phyloP scores from a whole-genome alignment of 2,888 invertebrate species.

The Mactromeris polynyma region DNA sequence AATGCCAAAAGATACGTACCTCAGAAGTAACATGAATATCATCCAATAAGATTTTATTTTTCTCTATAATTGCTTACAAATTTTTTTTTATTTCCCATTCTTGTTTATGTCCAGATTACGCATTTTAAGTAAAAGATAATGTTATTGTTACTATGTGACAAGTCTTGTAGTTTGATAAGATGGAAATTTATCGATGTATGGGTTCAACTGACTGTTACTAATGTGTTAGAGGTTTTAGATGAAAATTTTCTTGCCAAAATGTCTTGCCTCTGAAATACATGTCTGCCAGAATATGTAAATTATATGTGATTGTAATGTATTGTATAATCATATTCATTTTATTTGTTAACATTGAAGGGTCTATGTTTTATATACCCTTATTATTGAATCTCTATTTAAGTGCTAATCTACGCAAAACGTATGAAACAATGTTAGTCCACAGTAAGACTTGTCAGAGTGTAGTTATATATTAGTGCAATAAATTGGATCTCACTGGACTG shows the following conservation, averaged over 20 bases:
- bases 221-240: conserved; percentile 30
- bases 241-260: conserved; percentile 77
- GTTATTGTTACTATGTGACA: not conserved
- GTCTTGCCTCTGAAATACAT: conserved; percentile 74
- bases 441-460: not conserved
- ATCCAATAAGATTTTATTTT: not conserved
- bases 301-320: conserved; percentile 36
- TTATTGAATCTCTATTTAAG: conserved; percentile 65
- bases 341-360: conserved; percentile 37
- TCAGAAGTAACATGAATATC: not conserved
- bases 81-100: not conserved
- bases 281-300: conserved; percentile 58
- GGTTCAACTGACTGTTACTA: conserved; percentile 1
- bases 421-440: conserved; percentile 34
- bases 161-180: not conserved
- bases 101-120: not conserved
- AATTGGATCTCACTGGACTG: conserved; percentile 10
- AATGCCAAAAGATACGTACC: not conserved
- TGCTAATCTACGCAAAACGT: conserved; percentile 46
- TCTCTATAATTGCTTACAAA: not conserved
- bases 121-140: not conserved
- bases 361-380: conserved; percentile 35
- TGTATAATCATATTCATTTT: conserved; percentile 29
- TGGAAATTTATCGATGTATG: not conserved
- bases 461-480: conserved; percentile 7